Conservation (phyloP, 2,113 vertebrate species). For the Nycticorax nycticorax region DNA sequence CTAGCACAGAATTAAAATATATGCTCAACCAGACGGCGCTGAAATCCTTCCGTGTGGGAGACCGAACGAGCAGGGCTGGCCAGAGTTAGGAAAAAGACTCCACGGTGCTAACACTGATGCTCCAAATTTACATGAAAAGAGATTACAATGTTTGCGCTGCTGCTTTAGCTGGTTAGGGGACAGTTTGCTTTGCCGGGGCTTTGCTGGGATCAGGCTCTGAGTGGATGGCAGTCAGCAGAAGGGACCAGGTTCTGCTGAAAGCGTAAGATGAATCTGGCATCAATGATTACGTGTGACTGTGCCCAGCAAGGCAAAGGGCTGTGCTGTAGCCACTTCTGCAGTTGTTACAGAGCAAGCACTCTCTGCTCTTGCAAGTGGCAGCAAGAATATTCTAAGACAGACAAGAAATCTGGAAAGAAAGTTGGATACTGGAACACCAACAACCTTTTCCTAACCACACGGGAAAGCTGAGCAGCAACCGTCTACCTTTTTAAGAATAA, state of each 20-base stretch:
- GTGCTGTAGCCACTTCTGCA: neutral
- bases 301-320: neutral
- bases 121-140: neutral
- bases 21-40: neutral
- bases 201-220: neutral
- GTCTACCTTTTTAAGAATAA: neutral
- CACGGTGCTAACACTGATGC: neutral
- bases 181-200: fast-evolving
- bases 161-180: neutral
- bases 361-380: neutral
- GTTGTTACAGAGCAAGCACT: neutral
- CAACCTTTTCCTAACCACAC: neutral
- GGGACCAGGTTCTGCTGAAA: neutral
- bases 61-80: neutral
- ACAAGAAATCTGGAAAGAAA: neutral
- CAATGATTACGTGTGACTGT: neutral
- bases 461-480: neutral
- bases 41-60: neutral
- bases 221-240: neutral
- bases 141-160: neutral
- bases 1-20: neutral
- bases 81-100: neutral
- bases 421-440: neutral
- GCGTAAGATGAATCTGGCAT: fast-evolving
- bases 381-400: neutral